Evolutionary conservation across 64 coral and sea anemone species (phyloP), one percentile per base, ranked within the genome.

Genomic region (Montipora efflorescens): DNA sequence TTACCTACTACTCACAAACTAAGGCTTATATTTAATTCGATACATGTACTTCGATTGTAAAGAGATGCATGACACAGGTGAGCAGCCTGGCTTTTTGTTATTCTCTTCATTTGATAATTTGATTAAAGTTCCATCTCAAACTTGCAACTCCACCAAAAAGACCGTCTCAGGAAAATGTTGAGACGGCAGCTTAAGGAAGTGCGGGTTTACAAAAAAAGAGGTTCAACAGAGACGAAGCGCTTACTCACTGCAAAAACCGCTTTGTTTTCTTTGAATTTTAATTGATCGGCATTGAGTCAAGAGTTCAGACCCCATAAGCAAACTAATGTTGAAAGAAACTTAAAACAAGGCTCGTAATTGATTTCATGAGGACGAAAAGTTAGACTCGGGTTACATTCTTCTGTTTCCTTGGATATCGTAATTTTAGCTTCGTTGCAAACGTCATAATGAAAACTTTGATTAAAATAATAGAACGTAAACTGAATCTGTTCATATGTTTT

Each of bases 331-430:
- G 81, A 84, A 19, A 47, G 58, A 67, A 67, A 84, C 81, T 67
- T 67, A 67, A 84, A 84, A 84, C 59, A 36, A 84, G 36, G 25
- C 58, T 67, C 8, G 3, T 47, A 84, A 84, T 64, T 84, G 36
- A 67, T 67, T 84, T 67, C 25, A 84, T 5, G 36, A 84, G 59
- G 74, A 0, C 12, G 59, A 13, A 84, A 21, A 7, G 19, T 71
- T 71, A 20, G 46, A 43, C 81, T 67, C 8, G 25, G 2, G 8
- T 47, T 48, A 59, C 81, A 84, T 84, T 67, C 16, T 84, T 84
- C 2, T 67, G 13, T 12, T 84, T 84, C 81, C 81, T 8, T 47
- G 12, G 28, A 15, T 10, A 10, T 64, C 61, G 28, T 2, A 5
- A 7, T 84, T 84, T 84, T 36, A 47, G 81, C 67, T 16, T 67